Conservation (phyloP, 2,797 vertebrate species). For the Poecilia picta region DNA sequence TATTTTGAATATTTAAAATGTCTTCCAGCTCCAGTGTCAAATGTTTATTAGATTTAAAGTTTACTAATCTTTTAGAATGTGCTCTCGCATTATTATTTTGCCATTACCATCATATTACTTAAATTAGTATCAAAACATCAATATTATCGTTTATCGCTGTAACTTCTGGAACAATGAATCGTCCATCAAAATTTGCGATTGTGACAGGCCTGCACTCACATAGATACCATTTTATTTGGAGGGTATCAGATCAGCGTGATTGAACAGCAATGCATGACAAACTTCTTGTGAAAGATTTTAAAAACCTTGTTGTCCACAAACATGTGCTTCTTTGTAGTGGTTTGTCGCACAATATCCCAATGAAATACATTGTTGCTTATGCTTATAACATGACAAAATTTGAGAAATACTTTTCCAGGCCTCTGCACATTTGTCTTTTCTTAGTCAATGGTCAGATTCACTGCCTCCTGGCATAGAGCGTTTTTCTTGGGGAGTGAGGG, state of each 20-base stretch:
- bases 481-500: not conserved
- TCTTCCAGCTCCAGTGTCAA: no score
- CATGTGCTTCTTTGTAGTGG: not conserved
- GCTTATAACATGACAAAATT: not conserved
- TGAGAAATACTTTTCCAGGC: not conserved
- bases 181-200: no score
- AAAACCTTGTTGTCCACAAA: not conserved
- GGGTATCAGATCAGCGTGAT: not conserved
- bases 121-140: no score
- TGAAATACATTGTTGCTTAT: not conserved
- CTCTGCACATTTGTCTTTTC: slow-evolving; percentile 32
- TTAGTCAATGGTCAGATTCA: slow-evolving; percentile 30
- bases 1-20: no score
- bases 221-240: no score
- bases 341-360: not conserved
- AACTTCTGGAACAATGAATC: no score
- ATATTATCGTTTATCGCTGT: no score
- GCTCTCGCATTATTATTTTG: no score
- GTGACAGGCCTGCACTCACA: no score
- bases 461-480: slow-evolving; percentile 33
- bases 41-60: no score
- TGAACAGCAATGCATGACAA: not conserved
- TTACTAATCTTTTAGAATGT: no score
- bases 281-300: not conserved
- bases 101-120: no score